Evolutionary conservation across 2,797 vertebrate species (phyloP), one percentile per base, ranked within the genome.

Genomic region (Clarias laeviceps): DNA sequence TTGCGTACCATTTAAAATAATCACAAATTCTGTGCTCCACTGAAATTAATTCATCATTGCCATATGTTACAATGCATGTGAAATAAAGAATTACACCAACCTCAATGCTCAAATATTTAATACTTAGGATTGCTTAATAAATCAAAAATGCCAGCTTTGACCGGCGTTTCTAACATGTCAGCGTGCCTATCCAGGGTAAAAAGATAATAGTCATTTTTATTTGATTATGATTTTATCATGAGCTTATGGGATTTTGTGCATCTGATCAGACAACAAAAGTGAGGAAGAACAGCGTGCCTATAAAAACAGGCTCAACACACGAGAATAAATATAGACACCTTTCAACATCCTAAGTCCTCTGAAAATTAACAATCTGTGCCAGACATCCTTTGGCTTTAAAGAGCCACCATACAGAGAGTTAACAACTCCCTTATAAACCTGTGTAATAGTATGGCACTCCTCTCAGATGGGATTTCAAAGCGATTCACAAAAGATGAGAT

Each of bases 21-120:
- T 92, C 93, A 95, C 92, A 95, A 94, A 95, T 96, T 96, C 88
- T 96, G 96, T 97, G 96, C 95, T 97, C 94, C 93, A 94, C 91
- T 97, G 95, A 94, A 96, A 97, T 97, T 96, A 97, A 98, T 97
- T 97, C 94, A 96, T 97, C 96, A 96, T 94, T 94, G 95, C 96
- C 94, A 96, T 93, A 92, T 95, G 92, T 96, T 95, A 95, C 93
- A 94, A 93, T 95, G 95, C 95, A 93, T 95, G 93, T 92, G 92
- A 96, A 96, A 94, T 93, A 95, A 94, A 95, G 94, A 83, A 87
- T 92, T 92, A 92, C 88, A 93, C 91, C 89, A 90, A 88, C 89
- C 89, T 90, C 88, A 88, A 83, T 91, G 91, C 90, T 90, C 90
- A 96, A 95, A 94, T 94, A 93, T 96, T 96, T 95, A 95, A 96